Evolutionary conservation across 1,140 invertebrate genomes (phyloP).

Genomic region (Bombus sylvicola): DNA sequence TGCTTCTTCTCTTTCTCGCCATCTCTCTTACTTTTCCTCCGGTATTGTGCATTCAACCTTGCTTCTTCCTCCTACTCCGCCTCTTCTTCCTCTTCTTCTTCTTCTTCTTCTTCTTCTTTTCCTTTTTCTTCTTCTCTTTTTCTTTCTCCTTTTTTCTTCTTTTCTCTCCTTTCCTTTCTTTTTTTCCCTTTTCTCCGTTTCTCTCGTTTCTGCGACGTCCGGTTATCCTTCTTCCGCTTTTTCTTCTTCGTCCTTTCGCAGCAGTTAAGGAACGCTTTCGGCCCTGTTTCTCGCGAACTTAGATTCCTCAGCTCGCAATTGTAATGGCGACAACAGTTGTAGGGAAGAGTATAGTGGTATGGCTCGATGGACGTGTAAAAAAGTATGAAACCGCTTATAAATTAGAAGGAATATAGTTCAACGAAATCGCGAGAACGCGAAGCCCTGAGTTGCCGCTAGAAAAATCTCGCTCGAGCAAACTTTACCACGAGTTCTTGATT

Average conservation of each 20-base stretch:
- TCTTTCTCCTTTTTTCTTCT: constrained; percentile 8
- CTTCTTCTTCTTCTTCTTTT: background rate
- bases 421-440: constrained; percentile 15
- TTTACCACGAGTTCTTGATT: too few relatives aligned
- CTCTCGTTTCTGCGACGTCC: background rate
- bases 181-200: background rate
- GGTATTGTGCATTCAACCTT: constrained; percentile 12
- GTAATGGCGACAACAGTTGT: background rate
- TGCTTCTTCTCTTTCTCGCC: background rate
- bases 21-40: background rate
- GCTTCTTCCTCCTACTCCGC: background rate
- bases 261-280: background rate
- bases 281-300: background rate
- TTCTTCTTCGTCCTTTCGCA: background rate
- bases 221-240: background rate
- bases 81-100: background rate
- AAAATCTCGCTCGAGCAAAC: background rate
- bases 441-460: background rate
- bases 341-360: background rate
- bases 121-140: background rate
- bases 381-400: constrained; percentile 56
- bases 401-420: constrained; percentile 59
- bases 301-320: background rate
- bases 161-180: background rate
- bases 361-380: constrained; percentile 53